phyloP scores from a whole-genome alignment of 2,113 vertebrate genomes.

The Lamprologus lemairii region DNA sequence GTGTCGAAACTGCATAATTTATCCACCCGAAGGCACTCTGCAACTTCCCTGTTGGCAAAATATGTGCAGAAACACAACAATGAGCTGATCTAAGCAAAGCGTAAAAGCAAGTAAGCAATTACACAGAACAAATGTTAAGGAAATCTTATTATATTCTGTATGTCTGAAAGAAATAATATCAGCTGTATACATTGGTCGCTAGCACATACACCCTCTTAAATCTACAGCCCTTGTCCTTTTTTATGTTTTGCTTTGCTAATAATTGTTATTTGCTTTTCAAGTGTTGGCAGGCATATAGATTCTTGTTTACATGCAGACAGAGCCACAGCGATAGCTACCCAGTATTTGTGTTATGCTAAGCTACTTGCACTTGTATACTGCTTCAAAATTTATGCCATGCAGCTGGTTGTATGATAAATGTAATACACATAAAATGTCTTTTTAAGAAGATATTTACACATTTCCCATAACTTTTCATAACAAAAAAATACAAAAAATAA shows the following conservation, averaged over 20 bases:
- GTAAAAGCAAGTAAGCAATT: background rate
- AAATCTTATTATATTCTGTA: background rate
- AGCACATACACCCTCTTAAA: background rate
- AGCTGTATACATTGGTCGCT: background rate
- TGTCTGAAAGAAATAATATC: background rate
- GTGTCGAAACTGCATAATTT: background rate
- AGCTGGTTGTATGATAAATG: background rate
- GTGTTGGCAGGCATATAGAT: background rate
- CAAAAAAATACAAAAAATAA: background rate
- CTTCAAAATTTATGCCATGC: background rate
- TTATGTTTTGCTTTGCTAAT: background rate
- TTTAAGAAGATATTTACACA: background rate
- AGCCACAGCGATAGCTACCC: background rate
- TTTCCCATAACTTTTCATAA: background rate
- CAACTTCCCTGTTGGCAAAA: background rate
- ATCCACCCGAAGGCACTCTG: background rate
- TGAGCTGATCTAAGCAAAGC: background rate
- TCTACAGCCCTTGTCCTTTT: background rate
- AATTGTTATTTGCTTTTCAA: background rate
- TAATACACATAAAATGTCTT: background rate
- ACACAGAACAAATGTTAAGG: background rate
- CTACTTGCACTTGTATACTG: background rate
- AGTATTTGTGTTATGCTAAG: background rate
- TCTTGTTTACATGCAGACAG: background rate
- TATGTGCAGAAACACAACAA: background rate